Percentiles rank a stretch among this genome's conserved stretches.
phyloP scores from a whole-genome alignment of 2,888 invertebrate genomes.

The Drosophila cyrtoloma region DNA sequence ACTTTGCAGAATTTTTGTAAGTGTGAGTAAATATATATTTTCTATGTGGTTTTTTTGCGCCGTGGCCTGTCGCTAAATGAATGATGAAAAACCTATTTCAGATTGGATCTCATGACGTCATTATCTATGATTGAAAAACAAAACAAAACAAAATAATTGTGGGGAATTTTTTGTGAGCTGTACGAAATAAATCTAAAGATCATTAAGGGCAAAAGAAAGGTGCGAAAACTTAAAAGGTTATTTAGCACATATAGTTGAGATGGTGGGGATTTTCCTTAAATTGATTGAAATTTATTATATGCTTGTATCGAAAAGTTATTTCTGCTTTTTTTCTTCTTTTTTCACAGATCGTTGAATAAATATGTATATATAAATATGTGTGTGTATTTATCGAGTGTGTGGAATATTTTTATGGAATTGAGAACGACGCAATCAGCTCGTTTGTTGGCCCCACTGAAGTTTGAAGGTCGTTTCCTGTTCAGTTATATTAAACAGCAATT shows the following conservation, averaged over 20 bases:
- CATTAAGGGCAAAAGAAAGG: slow-evolving; percentile 3
- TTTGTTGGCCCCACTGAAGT: slow-evolving; percentile 48
- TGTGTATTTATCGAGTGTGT: slow-evolving; percentile 9
- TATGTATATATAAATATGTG: slow-evolving; percentile 4
- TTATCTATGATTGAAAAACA: slow-evolving; percentile 32
- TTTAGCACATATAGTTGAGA: background rate
- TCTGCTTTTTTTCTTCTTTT: slow-evolving; percentile 7
- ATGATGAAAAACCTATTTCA: slow-evolving; percentile 41
- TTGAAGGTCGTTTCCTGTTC: slow-evolving; percentile 63
- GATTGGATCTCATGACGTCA: slow-evolving; percentile 44
- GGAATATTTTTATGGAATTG: slow-evolving; percentile 26
- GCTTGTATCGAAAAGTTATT: background rate
- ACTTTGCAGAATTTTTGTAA: slow-evolving; percentile 2
- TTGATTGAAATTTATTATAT: background rate
- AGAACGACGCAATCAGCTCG: slow-evolving; percentile 44
- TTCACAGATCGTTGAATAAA: slow-evolving; percentile 7
- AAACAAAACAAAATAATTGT: slow-evolving; percentile 25
- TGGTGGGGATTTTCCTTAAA: background rate
- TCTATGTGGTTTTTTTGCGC: slow-evolving; percentile 34
- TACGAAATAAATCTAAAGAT: background rate
- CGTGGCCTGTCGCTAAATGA: slow-evolving; percentile 30
- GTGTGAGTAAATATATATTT: slow-evolving; percentile 22
- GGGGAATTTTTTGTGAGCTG: slow-evolving; percentile 22
- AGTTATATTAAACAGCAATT: slow-evolving; percentile 49
- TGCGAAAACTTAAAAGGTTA: background rate